Base-by-base conservation (phyloP, 2,113 vertebrate species). In the Chionis minor region DNA sequence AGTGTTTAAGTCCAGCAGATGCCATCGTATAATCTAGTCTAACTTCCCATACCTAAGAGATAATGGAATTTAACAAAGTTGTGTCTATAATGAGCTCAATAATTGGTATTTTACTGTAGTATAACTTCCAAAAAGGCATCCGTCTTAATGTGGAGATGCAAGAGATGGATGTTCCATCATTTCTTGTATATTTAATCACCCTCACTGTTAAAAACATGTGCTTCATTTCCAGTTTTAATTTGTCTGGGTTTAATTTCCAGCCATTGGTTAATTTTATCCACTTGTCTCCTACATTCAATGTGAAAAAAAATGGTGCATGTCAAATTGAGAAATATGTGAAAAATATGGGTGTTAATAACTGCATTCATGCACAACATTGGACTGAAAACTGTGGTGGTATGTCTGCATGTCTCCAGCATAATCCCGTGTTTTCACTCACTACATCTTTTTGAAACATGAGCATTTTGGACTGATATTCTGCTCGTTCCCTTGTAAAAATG, bases 151-250 rank as follows among this genome's bases (percentile, higher is more conserved):
- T 8, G 16, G 44, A 91, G 32, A 90, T 52, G 24, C 12, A 52
- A 69, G 35, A 77, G 42, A 72, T 44, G 19, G 33, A 38, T 72
- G 38, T 61, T 95, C 28, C 35, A 42, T 85, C 3, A 14, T 72
- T 89, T 79, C 47, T 89, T 35, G 19, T 72, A 4, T 45, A 10
- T 86, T 38, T 80, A 42, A 75, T 79, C 73, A 91, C 19, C 16
- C n/a, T 90, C 26, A 30, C 23, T 72, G 56, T 69, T 77, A 63
- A 89, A 94, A 95, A 85, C 33, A 47, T 75, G 27, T 74, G 33
- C 62, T 65, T 91, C 12, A 33, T 85, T 96, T 95, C 83, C 89
- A 89, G 49, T 94, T 94, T 82, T 85, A 75, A 85, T 92, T 94
- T 91, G 44, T 35, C 90, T 96, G 75, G 38, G 10, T 92, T 91